Evolutionary conservation across 2,113 vertebrate species (phyloP).

Genomic region (Rousettus leschenaultii): DNA sequence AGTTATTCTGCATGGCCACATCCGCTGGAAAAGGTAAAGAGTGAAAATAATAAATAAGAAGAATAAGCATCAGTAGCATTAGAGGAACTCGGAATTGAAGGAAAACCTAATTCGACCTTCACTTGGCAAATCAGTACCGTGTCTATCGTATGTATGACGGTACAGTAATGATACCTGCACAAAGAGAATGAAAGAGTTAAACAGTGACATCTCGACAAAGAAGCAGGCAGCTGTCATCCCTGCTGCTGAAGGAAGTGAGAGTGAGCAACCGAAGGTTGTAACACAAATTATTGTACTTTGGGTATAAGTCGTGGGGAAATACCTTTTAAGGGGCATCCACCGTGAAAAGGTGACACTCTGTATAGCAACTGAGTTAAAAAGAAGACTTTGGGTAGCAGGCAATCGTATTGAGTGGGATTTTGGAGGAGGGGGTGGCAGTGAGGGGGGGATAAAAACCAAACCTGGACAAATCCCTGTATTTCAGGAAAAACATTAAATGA

Average conservation of each 20-base stretch:
- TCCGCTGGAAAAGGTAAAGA: neutral
- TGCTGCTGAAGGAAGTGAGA: neutral
- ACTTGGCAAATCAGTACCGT: neutral
- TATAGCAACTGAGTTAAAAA: neutral
- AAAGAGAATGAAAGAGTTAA: neutral
- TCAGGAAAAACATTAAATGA: neutral
- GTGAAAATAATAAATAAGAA: rapidly evolving
- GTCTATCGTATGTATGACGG: neutral
- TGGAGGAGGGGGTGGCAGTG: neutral
- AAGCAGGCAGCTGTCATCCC: neutral
- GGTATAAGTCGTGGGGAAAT: neutral
- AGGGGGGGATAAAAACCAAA: neutral
- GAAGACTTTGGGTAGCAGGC: neutral
- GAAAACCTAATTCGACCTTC: neutral
- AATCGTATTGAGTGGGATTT: neutral
- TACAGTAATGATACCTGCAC: neutral
- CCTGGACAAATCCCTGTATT: neutral
- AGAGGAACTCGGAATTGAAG: neutral
- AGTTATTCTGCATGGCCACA: neutral
- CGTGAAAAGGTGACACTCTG: rapidly evolving
- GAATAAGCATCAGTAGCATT: neutral
- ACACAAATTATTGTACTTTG: neutral
- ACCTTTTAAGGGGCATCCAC: neutral
- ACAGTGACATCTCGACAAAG: neutral
- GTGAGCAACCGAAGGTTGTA: neutral